A percentile compares a stretch with the other conserved stretches of the same genome.
Evolutionary conservation across 1,140 invertebrate genomes (phyloP).

Genomic region (Leguminivora glycinivorella): DNA sequence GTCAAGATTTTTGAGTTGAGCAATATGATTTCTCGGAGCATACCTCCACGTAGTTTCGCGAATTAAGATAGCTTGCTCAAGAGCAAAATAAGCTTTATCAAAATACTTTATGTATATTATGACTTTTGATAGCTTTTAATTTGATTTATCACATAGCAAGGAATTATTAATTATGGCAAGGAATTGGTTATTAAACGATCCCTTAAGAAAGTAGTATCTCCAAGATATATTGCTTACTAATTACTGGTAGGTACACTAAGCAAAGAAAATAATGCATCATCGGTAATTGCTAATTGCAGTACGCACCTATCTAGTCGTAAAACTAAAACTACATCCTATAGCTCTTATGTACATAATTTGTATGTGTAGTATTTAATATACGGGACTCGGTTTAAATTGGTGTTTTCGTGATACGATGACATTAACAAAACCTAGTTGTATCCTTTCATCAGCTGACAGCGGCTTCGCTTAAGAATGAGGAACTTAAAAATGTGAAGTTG

Average conservation of each 20-base stretch:
- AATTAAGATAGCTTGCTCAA: conserved; percentile 7
- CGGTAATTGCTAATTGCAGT: too few species aligned
- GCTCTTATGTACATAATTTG: too few species aligned
- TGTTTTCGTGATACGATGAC: not conserved
- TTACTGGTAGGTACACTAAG: too few species aligned
- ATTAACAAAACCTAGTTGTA: not conserved
- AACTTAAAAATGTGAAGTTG: conserved; percentile 12
- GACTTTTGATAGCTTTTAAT: not conserved
- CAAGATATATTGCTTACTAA: too few species aligned
- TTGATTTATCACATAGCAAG: too few species aligned
- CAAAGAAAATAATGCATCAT: too few species aligned
- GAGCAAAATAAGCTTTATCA: not conserved
- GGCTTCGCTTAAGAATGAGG: not conserved
- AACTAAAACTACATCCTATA: too few species aligned
- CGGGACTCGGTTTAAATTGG: not conserved
- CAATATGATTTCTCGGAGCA: not conserved
- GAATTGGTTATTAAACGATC: too few species aligned
- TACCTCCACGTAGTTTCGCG: not conserved
- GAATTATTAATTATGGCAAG: too few species aligned
- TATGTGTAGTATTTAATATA: too few species aligned
- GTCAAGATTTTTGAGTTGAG: not conserved
- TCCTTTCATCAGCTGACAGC: not conserved
- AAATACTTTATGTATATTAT: not conserved
- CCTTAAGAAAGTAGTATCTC: too few species aligned
- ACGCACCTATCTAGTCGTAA: too few species aligned